phyloP scores from a whole-genome alignment of 2,797 vertebrate species.

The Amniataba percoides region DNA sequence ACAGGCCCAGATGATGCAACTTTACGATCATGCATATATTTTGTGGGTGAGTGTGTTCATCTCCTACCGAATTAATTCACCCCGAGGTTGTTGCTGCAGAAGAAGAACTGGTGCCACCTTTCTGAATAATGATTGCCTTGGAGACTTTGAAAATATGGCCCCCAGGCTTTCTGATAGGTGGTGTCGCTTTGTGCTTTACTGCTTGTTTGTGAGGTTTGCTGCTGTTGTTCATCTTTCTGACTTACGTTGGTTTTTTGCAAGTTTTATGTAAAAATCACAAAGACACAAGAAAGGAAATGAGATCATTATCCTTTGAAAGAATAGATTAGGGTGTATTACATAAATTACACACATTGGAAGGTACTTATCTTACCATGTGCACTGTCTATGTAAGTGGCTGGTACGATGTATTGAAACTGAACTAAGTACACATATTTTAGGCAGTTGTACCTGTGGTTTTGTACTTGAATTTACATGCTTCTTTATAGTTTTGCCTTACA shows the following conservation, averaged over 20 bases:
- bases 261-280: neutral
- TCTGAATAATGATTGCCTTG: constrained; percentile 46
- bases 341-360: neutral
- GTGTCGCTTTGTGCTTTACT: constrained; percentile 20
- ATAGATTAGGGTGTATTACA: neutral
- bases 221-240: neutral
- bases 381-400: neutral
- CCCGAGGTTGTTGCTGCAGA: constrained; percentile 30
- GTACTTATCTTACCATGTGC: neutral
- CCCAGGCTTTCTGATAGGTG: constrained; percentile 29
- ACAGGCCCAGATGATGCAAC: constrained; percentile 42
- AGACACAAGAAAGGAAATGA: neutral
- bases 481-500: neutral
- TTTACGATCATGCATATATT: constrained; percentile 31
- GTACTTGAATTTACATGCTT: neutral
- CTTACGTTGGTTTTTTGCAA: neutral
- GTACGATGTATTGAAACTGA: neutral
- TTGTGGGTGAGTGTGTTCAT: constrained; percentile 28
- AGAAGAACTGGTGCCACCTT: constrained; percentile 25
- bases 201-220: constrained; percentile 10
- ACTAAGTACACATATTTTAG: neutral
- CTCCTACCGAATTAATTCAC: constrained; percentile 37
- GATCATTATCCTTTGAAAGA: neutral
- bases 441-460: neutral
- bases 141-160: constrained; percentile 31